Conservation (phyloP, 2,888 invertebrate species). For the Conistra vaccinii region DNA sequence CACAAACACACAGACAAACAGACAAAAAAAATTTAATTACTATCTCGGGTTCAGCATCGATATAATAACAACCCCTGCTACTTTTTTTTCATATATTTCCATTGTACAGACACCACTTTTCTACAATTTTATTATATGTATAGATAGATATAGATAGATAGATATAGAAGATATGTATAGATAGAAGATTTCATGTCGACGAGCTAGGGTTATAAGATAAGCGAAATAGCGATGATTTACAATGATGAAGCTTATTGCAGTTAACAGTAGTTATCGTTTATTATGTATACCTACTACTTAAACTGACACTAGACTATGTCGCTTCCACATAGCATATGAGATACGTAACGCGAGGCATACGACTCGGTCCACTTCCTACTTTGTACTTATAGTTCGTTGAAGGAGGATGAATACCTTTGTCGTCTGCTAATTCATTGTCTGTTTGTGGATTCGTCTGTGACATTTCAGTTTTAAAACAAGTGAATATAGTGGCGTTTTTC, state of each 20-base stretch:
- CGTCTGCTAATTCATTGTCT: not conserved
- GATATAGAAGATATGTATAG: too few species aligned
- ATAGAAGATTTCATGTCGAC: too few species aligned
- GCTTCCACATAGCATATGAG: not conserved
- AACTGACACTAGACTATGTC: too few species aligned
- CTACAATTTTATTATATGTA: too few species aligned
- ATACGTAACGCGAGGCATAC: not conserved
- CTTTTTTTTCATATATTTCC: too few species aligned
- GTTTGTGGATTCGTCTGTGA: not conserved
- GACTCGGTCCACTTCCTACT: slow-evolving; percentile 16
- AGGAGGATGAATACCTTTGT: not conserved
- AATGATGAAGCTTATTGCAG: not conserved
- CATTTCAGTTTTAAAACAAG: not conserved
- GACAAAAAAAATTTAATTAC: too few species aligned
- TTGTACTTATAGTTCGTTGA: not conserved
- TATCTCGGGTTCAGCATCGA: too few species aligned
- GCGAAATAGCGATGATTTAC: not conserved
- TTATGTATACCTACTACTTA: too few species aligned
- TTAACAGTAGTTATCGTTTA: not conserved
- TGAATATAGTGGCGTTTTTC: not conserved
- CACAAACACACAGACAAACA: too few species aligned
- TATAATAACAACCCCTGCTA: too few species aligned
- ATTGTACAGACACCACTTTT: too few species aligned
- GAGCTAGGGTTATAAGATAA: not conserved
- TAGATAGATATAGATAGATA: too few species aligned